Conservation (phyloP, 2,888 invertebrate genomes). For the Schizotus pectinicornis region DNA sequence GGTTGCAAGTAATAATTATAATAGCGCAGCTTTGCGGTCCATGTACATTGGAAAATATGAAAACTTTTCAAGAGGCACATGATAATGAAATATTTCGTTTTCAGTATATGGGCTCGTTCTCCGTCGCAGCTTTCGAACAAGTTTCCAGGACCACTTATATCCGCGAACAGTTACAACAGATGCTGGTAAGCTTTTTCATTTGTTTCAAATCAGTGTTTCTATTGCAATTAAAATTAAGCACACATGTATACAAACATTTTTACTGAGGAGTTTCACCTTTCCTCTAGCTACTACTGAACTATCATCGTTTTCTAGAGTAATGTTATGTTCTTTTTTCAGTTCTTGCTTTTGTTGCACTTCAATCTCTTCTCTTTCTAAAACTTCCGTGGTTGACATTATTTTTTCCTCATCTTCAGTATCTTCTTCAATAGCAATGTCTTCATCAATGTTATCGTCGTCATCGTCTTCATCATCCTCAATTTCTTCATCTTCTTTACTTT, state of each 20-base stretch:
- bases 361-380: slow-evolving; percentile 7
- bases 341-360: slow-evolving; percentile 4
- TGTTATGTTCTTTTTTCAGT: slow-evolving; percentile 2
- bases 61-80: not conserved
- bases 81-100: slow-evolving; percentile 52
- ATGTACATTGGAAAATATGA: too few species aligned
- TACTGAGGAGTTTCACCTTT: not conserved
- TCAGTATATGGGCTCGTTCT: slow-evolving; percentile 80
- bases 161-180: slow-evolving; percentile 59
- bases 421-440: slow-evolving; percentile 36
- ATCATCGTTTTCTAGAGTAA: not conserved
- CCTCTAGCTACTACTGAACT: not conserved
- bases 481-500: slow-evolving; percentile 23
- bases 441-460: slow-evolving; percentile 27
- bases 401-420: slow-evolving; percentile 17
- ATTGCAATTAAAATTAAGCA: not conserved
- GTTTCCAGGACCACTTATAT: slow-evolving; percentile 66
- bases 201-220: not conserved
- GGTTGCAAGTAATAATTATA: too few species aligned
- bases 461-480: slow-evolving; percentile 34
- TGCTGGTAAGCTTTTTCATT: slow-evolving; percentile 26
- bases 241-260: not conserved
- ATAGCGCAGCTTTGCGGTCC: too few species aligned
- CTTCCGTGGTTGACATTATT: slow-evolving; percentile 1
- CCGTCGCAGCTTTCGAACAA: slow-evolving; percentile 73